phyloP scores from a whole-genome alignment of 1,140 invertebrate species.

The Drosophila jambulina region DNA sequence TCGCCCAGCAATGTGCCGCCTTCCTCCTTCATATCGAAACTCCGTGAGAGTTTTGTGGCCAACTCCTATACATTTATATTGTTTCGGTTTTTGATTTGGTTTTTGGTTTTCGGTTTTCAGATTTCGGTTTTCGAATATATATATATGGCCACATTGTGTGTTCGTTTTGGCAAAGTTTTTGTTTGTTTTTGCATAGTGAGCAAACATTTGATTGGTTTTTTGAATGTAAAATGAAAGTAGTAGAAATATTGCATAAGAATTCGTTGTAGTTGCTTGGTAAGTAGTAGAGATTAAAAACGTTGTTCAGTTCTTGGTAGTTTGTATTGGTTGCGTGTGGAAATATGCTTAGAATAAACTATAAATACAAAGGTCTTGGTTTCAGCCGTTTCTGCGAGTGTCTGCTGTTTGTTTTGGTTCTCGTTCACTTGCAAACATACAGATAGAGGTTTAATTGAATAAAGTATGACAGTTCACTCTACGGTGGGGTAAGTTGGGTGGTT shows the following conservation, averaged over 20 bases:
- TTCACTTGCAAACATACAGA: constrained; percentile 66
- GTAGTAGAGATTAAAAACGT: constrained; percentile 59
- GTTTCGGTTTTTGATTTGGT: constrained; percentile 30
- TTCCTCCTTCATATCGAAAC: constrained; percentile 94
- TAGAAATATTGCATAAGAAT: constrained; percentile 83
- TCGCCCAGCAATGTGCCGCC: constrained; percentile 90
- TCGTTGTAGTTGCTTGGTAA: constrained; percentile 61
- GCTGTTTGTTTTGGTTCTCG: constrained; percentile 42
- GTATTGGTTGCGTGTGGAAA: constrained; percentile 36
- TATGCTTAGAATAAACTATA: constrained; percentile 26
- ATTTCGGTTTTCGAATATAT: constrained; percentile 29
- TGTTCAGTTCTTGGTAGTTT: constrained; percentile 46
- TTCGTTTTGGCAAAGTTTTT: constrained; percentile 28
- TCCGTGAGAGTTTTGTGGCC: constrained; percentile 92
- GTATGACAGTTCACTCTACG: constrained; percentile 52
- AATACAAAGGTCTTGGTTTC: constrained; percentile 32
- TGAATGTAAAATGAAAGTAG: constrained; percentile 79
- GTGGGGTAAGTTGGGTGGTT: constrained; percentile 29
- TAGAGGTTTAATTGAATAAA: constrained; percentile 67
- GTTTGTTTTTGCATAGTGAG: constrained; percentile 60
- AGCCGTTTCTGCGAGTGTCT: constrained; percentile 28
- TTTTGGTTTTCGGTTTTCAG: constrained; percentile 21
- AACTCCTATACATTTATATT: constrained; percentile 88
- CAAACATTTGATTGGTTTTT: constrained; percentile 58
- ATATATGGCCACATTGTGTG: constrained; percentile 45